Evolutionary conservation across 2,888 invertebrate genomes (phyloP), one percentile per base, ranked within the genome.

Genomic region (Yponomeuta evonymella): DNA sequence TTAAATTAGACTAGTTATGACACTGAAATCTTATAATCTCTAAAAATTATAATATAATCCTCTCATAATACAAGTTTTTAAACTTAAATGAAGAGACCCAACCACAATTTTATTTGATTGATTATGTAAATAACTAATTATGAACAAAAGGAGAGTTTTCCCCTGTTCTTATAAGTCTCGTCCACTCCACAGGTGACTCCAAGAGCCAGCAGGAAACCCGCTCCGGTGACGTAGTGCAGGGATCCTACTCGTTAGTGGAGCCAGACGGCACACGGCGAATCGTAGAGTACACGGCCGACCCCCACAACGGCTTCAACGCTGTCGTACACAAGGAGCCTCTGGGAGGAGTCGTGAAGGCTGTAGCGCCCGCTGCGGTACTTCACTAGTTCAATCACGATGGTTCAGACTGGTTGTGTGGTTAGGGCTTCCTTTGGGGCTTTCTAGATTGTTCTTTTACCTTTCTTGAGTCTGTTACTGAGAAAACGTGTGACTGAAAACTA

Each of bases 291-390:
- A 94, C 94, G 11, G 94, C 94, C 9, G 94, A 94, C 79, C 93
- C 94, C n/a, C 88, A 93, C 72, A 94, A 94, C 77, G 94, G 94
- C 4, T 95, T 95, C 87, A 94, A 94, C 83, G 94, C 94, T 12
- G 93, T 94, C 58, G 95, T 95, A 0, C 94, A 94, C 83, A 94
- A 94, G 79, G 93, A 94, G 71, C 94, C 94, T 1, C 75, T 88
- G 0, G 92, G 91, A 0, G 86, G 83, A 10, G 89, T 91, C 10
- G 90, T 88, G 0, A 93, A 93, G 75, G 89, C 89, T 0, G 90
- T 89, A 6, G 89, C 85, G 6, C 87, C 84, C 1, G 85, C 83
- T 69, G 84, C 80, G n/a, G 82, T 74, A 76, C 72, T 82, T 48
- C 87, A 86, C 83, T 87, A 87, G 83, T 43, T 43, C 43, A 43